phyloP scores from a whole-genome alignment of 2,113 vertebrate genomes.

The Carlito syrichta region DNA sequence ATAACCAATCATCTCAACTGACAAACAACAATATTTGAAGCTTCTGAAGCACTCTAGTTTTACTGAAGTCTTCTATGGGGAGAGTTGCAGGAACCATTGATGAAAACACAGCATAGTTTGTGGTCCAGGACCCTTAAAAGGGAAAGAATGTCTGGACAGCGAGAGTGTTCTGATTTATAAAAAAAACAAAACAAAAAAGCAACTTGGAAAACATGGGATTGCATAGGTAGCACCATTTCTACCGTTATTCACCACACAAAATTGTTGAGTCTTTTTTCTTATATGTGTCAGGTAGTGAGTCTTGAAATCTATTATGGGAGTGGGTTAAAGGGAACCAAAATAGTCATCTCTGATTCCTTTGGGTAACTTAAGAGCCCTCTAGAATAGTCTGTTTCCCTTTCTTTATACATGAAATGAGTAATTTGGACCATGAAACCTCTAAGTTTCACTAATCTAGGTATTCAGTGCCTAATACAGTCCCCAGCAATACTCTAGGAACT shows the following conservation, averaged over 20 bases:
- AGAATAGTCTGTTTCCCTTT: not conserved
- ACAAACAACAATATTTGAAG: not conserved
- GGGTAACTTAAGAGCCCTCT: not conserved
- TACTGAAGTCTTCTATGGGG: not conserved
- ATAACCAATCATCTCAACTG: not conserved
- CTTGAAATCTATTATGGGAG: not conserved
- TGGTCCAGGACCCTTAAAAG: too few relatives aligned
- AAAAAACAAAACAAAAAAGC: too few relatives aligned
- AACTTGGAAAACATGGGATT: not conserved
- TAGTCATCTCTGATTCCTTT: not conserved
- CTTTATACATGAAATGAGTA: not conserved
- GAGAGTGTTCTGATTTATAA: not conserved
- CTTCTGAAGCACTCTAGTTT: not conserved
- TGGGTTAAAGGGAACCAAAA: not conserved
- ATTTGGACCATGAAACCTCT: not conserved
- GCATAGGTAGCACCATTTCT: too few relatives aligned
- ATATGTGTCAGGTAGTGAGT: not conserved
- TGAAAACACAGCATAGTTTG: too few relatives aligned
- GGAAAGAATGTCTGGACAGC: not conserved
- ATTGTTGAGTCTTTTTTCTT: not conserved
- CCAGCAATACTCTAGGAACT: not conserved
- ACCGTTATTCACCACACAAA: not conserved
- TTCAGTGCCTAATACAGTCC: not conserved
- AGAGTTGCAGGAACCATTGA: accelerated
- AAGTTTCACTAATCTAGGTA: not conserved